Base-by-base conservation (phyloP, 2,113 vertebrate genomes). In the Erpornis zantholeuca region DNA sequence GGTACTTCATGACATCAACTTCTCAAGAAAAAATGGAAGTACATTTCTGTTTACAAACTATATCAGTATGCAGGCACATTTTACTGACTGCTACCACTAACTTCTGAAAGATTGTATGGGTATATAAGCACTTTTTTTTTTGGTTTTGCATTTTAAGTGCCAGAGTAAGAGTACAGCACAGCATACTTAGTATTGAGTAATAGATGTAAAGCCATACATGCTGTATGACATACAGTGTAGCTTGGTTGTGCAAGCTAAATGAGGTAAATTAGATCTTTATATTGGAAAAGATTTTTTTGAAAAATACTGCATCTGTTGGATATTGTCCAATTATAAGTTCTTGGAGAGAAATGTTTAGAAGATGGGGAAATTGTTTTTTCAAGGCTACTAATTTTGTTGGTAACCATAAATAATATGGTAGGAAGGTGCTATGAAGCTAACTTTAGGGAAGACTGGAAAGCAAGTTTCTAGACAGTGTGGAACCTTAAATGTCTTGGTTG, bases 81-180 rank as follows among this genome's bases (percentile, higher is more conserved):
- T 84, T 92, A 56, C 42, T 75, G 17, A 38, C 49, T 87, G 47
- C 3, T 11, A 2, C 17, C 14, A 5, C 29, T n/a, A 36, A 20
- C 22, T 80, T 66, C 10, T 47, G 57, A 36, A 73, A 56, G 47
- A 31, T 16, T 65, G 10, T 25, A 19, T 57, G 20, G 10, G 7
- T 12, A 1, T 0, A 0, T 12, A 12, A 38, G 27, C 77, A 47
- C 2, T 50, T 60, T 10, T 14, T 50, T 60, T 10, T 14, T 5
- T 28, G 4, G 2, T 56, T 72, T 72, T 40, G 15, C 8, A 22
- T 69, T 54, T 80, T 31, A 61, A 65, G 8, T 83, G 17, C 25
- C 65, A 27, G n/a, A 56, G 10, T 64, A 80, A 68, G 47, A 86
- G 23, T 56, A 33, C 9, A 82, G 25, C 23, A 60, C 24, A 44